These are phyloP conservation scores for Astyanax mexicanus DNA, from an alignment of 2,797 vertebrate species.

Conservation along the genomic window DNA sequence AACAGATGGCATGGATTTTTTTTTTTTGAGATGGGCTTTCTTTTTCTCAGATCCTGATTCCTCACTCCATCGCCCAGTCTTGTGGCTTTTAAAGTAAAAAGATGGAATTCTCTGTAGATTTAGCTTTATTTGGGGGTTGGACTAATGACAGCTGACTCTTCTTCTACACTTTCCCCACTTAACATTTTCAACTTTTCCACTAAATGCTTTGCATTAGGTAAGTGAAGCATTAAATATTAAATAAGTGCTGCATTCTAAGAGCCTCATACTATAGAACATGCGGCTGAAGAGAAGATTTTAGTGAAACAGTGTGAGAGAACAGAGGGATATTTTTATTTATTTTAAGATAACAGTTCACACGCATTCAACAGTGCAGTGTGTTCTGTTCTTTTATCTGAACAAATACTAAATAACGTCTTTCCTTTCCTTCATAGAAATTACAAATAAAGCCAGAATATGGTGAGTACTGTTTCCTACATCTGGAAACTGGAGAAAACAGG, in stretches of 20 bases:
- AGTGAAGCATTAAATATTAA: constrained; percentile 21
- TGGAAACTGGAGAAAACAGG: too few relatives aligned
- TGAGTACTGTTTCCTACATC: too few relatives aligned
- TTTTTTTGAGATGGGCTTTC: background rate
- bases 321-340: background rate
- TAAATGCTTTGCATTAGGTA: background rate
- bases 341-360: too few relatives aligned
- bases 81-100: background rate
- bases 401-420: too few relatives aligned
- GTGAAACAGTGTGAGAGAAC: background rate
- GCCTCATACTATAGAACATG: background rate
- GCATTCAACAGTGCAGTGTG: too few relatives aligned
- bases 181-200: background rate
- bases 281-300: background rate
- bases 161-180: background rate
- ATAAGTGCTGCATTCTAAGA: constrained; percentile 5
- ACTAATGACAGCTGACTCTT: background rate
- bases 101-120: background rate
- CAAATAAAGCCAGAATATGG: too few relatives aligned
- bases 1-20: background rate
- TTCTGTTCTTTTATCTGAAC: too few relatives aligned
- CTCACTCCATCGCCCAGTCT: too few relatives aligned
- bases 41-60: background rate
- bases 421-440: too few relatives aligned
- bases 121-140: background rate